Evolutionary conservation across 1,140 invertebrate species (phyloP).

Genomic region (Bursaphelenchus mucronatus): DNA sequence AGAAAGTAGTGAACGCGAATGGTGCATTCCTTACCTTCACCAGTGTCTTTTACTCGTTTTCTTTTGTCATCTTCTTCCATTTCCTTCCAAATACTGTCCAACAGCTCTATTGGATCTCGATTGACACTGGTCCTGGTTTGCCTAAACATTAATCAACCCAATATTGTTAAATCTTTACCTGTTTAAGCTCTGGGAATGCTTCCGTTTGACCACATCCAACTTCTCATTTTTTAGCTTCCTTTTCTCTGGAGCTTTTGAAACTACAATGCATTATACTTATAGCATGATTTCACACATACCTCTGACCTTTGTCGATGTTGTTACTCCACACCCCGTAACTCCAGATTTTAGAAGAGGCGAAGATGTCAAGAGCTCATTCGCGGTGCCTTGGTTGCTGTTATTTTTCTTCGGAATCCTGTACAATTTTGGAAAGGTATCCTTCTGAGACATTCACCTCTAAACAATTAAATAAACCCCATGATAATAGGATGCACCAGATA

Average conservation of each 20-base stretch:
- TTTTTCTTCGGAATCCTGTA: no score
- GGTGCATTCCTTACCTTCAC: not conserved
- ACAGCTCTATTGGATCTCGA: conserved; percentile 14
- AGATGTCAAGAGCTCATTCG: no score
- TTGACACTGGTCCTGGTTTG: conserved; percentile 1
- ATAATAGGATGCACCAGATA: no score
- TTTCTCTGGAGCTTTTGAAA: conserved; percentile 1
- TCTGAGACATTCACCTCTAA: no score
- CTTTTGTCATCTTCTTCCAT: conserved; percentile 22
- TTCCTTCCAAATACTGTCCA: conserved; percentile 19
- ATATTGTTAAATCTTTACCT: not conserved
- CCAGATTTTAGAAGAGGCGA: no score
- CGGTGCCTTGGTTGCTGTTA: no score
- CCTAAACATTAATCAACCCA: not conserved
- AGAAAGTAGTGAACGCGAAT: conserved; percentile 16
- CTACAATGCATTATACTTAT: no score
- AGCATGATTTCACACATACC: no score
- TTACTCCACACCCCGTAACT: no score
- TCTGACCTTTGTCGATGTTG: no score
- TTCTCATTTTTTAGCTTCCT: not conserved
- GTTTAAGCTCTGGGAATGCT: conserved; percentile 12
- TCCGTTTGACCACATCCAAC: conserved; percentile 14
- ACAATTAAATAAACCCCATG: no score
- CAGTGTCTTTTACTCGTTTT: conserved; percentile 18
- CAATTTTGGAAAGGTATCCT: no score